Evolutionary conservation across 2,113 vertebrate species (phyloP).

Genomic region (Pollimyrus isidori): DNA sequence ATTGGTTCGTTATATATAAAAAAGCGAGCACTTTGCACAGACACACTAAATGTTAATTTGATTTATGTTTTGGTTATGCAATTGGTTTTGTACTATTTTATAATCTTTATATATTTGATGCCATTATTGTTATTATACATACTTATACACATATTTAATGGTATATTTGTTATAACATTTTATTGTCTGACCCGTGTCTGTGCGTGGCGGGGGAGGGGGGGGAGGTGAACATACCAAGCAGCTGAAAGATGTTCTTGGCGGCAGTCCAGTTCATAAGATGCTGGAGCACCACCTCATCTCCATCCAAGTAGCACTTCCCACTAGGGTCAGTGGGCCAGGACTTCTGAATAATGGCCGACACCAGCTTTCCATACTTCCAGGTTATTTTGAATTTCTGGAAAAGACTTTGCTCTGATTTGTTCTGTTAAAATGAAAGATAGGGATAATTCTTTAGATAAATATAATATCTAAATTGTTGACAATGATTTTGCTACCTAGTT

Average conservation of each 20-base stretch:
- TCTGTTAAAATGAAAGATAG: constrained; percentile 33
- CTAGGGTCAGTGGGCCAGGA: constrained; percentile 64
- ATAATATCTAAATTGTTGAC: neutral
- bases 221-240: neutral
- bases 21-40: no score
- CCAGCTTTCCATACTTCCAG: constrained; percentile 64
- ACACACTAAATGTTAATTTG: no score
- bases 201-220: no score
- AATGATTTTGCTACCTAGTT: neutral
- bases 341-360: constrained; percentile 73
- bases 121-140: no score
- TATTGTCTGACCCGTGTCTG: no score
- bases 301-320: constrained; percentile 8
- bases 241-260: constrained; percentile 1
- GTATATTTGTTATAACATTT: no score
- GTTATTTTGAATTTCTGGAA: constrained; percentile 39
- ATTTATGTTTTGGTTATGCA: no score
- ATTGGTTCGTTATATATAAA: no score
- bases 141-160: no score
- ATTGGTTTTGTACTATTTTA: no score
- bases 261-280: constrained; percentile 3
- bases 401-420: constrained; percentile 51
- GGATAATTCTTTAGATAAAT: neutral
- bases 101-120: no score
- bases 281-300: neutral